A percentile compares a stretch with the other conserved stretches of the same genome.
Evolutionary conservation across 2,113 vertebrate genomes (phyloP).

Genomic region (Penelope pileata): DNA sequence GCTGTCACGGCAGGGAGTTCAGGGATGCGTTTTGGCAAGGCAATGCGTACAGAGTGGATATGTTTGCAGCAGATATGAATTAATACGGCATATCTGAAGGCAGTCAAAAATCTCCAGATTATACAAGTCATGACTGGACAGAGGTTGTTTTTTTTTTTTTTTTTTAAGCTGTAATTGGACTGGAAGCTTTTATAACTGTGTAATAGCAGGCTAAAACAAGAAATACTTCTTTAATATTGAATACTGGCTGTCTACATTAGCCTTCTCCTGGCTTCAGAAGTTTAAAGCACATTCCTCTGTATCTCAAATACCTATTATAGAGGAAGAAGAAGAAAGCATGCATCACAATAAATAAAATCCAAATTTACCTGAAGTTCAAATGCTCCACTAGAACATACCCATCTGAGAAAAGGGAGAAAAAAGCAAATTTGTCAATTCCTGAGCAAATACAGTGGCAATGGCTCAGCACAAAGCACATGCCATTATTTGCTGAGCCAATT

Average conservation of each 20-base stretch:
- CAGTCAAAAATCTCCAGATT: slow-evolving; percentile 15
- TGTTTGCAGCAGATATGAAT: slow-evolving; percentile 31
- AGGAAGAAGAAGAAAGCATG: neutral
- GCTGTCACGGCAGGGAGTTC: neutral
- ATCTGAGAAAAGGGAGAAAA: slow-evolving; percentile 52
- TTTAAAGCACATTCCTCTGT: neutral
- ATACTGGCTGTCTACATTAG: neutral
- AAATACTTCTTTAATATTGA: slow-evolving; percentile 19
- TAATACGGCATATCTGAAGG: slow-evolving; percentile 10
- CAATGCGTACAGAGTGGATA: neutral
- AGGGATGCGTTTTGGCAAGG: slow-evolving; percentile 32
- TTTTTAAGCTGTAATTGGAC: slow-evolving; percentile 3
- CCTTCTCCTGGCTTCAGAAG: neutral
- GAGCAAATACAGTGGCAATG: rapidly evolving
- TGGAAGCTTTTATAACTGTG: neutral
- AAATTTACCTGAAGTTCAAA: slow-evolving; percentile 79
- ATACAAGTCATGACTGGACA: neutral
- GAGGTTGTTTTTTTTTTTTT: slow-evolving; percentile 1
- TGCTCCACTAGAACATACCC: slow-evolving; percentile 77
- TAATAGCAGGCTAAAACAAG: neutral
- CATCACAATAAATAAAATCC: neutral
- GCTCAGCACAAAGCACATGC: neutral
- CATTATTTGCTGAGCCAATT: neutral
- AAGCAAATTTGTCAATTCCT: neutral
- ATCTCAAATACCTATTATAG: neutral